Evolutionary conservation across 2,113 vertebrate genomes (phyloP), one percentile per base, ranked within the genome.

Genomic region (Neogobius melanostomus): DNA sequence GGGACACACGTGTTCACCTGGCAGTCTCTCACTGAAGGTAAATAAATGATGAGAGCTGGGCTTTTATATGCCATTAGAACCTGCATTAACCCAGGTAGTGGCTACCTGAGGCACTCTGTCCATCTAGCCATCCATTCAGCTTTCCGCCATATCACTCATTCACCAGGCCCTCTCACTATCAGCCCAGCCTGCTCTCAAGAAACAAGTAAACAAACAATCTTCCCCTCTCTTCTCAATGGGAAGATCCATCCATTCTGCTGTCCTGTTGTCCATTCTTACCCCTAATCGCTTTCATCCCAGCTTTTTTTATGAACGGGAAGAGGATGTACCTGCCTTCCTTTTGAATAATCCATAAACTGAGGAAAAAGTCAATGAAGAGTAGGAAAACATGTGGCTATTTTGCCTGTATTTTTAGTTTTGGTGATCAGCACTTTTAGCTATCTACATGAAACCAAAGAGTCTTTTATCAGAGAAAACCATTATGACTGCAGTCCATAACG

Each of bases 21-120:
- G 79, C 81, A 79, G 80, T 74, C 85, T 79, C 64, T 67, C 80
- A 77, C 80, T 69, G 64, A 12, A 75, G 44, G 67, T 93, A 70
- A 93, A 94, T 94, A 90, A 93, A 92, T 90, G 70, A 93, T 91
- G 87, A 90, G 84, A 45, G 47, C 53, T 11, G 28, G 75, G 92
- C 91, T 94, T 93, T 93, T 92, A 93, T 88, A 86, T 46, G 77
- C 92, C 90, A 91, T 92, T 91, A 92, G 88, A 92, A 85, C 86
- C 83, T 44, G 80, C 83, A 89, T 88, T 91, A 86, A 81, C 81
- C 76, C 90, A 93, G 91, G 92, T 92, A 88, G 72, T 4, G 17
- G 69, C 83, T 87, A 91, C 90, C 89, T 88, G 85, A 76, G 88
- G 71, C 77, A 77, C 82, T 83, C 59, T 68, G 71, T 83, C 70